A percentile compares a stretch with the other conserved stretches of the same genome.
phyloP scores from a whole-genome alignment of 2,888 invertebrate species.

The Merodon equestris region DNA sequence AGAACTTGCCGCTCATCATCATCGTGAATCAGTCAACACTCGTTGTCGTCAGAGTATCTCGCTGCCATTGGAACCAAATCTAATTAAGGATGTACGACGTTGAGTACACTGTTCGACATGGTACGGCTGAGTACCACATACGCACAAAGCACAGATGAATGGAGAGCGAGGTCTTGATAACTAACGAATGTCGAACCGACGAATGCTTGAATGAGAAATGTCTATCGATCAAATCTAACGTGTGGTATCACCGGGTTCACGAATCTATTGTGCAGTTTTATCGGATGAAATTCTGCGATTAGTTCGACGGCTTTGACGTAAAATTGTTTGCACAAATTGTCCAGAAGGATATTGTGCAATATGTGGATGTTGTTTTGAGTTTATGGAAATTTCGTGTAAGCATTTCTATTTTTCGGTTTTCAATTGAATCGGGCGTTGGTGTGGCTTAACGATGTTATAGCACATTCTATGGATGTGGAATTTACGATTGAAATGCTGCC shows the following conservation, averaged over 20 bases:
- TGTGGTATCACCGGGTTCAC: conserved; percentile 27
- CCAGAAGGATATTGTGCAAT: no score
- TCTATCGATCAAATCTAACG: conserved; percentile 53
- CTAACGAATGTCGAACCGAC: no score
- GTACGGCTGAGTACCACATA: conserved; percentile 1
- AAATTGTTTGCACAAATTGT: background rate
- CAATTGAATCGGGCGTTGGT: no score
- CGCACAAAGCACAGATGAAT: conserved; percentile 34
- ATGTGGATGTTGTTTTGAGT: no score
- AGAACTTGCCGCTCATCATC: conserved; percentile 22
- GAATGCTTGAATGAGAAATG: conserved; percentile 41
- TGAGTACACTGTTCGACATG: background rate
- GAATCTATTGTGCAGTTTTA: conserved; percentile 18
- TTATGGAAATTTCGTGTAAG: no score
- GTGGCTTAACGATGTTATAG: no score
- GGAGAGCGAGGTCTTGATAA: conserved; percentile 47
- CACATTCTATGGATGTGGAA: no score
- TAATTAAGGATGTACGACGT: conserved; percentile 40
- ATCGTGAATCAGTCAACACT: background rate
- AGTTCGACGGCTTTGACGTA: conserved; percentile 34
- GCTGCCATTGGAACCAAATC: conserved; percentile 53
- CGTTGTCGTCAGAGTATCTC: conserved; percentile 33
- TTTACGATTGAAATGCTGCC: no score
- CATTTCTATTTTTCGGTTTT: no score
- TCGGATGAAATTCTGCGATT: conserved; percentile 19